phyloP scores from a whole-genome alignment of 2,797 vertebrate genomes.

The Chaetodon trifasciatus region DNA sequence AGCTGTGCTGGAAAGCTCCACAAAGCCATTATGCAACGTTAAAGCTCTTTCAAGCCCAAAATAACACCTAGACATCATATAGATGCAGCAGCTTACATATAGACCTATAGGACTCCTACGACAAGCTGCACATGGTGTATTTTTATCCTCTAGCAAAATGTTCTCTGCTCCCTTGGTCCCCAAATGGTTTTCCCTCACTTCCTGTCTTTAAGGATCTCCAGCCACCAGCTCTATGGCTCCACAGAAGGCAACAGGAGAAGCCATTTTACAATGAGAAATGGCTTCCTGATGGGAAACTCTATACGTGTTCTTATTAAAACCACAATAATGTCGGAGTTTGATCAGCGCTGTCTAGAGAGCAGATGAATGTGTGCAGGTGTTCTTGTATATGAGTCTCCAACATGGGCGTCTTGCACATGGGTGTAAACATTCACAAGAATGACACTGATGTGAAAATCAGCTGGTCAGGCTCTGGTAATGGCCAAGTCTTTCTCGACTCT shows the following conservation, averaged over 20 bases:
- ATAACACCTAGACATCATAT: conserved; percentile 52
- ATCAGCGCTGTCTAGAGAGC: conserved; percentile 50
- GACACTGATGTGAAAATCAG: conserved; percentile 76
- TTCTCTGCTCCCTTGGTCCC: conserved; percentile 61
- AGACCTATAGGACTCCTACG: conserved; percentile 51
- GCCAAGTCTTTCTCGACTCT: conserved; percentile 29
- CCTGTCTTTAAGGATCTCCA: conserved; percentile 71
- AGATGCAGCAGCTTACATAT: conserved; percentile 16
- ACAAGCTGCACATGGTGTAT: conserved; percentile 58
- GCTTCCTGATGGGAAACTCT: conserved; percentile 58
- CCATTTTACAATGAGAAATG: conserved; percentile 65
- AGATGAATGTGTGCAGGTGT: conserved; percentile 66
- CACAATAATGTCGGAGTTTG: conserved; percentile 56
- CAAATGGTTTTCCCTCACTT: conserved; percentile 77
- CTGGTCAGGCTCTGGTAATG: conserved; percentile 53
- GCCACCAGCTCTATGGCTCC: conserved; percentile 44
- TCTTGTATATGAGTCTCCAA: conserved; percentile 28
- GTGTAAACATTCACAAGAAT: conserved; percentile 48
- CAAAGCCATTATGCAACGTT: conserved; percentile 45
- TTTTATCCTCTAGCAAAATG: conserved; percentile 64
- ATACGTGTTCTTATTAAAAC: conserved; percentile 63
- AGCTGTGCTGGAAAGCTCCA: conserved; percentile 56
- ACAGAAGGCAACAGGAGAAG: conserved; percentile 57
- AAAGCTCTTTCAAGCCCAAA: conserved; percentile 44
- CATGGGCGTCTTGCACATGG: conserved; percentile 21